A percentile compares a stretch with the other conserved stretches of the same genome.
These are phyloP conservation scores for Fulica atra DNA, from an alignment of 2,113 vertebrate genomes.

Conservation along the genomic window DNA sequence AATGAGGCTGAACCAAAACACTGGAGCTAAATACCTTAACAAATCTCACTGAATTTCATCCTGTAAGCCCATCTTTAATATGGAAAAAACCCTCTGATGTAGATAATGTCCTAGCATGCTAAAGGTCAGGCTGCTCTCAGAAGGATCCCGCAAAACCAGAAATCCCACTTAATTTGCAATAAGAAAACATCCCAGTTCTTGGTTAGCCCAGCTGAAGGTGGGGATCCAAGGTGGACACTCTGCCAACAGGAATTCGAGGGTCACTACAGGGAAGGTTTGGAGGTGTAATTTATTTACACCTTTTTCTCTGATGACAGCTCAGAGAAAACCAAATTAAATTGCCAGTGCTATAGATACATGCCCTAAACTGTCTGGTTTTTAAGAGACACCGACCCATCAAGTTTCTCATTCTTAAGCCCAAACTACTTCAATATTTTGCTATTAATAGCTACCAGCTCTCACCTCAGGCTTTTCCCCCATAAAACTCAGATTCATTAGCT, in stretches of 20 bases:
- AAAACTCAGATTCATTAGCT: neutral
- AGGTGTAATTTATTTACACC: neutral
- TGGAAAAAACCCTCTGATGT: neutral
- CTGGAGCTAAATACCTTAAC: slow-evolving; percentile 46
- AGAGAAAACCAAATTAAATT: neutral
- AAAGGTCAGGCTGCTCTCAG: slow-evolving; percentile 20
- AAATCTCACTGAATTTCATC: slow-evolving; percentile 43
- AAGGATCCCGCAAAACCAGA: neutral
- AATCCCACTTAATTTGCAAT: neutral
- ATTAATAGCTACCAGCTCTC: neutral
- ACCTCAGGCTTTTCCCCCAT: neutral
- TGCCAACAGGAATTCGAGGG: neutral
- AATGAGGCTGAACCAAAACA: slow-evolving; percentile 68
- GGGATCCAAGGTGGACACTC: neutral
- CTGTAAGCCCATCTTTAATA: neutral
- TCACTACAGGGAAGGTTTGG: neutral
- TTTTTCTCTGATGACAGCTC: neutral
- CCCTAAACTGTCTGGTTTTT: neutral
- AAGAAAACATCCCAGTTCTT: neutral
- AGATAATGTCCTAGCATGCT: slow-evolving; percentile 23
- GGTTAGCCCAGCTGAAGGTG: neutral
- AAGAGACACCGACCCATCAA: neutral
- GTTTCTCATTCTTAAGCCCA: neutral
- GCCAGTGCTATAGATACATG: neutral
- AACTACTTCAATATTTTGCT: neutral